phyloP scores from a whole-genome alignment of 2,113 vertebrate genomes.

The Procapra przewalskii region DNA sequence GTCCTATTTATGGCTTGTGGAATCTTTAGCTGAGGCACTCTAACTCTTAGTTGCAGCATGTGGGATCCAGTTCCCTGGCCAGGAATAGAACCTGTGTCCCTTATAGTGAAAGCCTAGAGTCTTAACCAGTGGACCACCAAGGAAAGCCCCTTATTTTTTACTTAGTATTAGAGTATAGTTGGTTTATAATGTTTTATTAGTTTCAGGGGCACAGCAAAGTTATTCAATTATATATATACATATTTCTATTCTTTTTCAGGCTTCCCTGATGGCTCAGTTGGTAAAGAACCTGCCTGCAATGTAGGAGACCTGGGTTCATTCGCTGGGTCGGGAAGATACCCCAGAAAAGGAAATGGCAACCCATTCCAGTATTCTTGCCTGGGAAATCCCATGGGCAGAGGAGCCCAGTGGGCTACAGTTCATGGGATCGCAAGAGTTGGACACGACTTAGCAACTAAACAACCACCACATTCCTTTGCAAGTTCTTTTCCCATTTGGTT shows the following conservation, averaged over 20 bases:
- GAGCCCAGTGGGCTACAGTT: not conserved
- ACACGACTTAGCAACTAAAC: not conserved
- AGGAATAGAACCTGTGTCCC: not conserved
- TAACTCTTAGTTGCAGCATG: not conserved
- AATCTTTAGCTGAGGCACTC: not conserved
- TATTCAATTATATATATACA: not conserved
- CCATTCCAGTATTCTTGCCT: not conserved
- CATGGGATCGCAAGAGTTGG: accelerated
- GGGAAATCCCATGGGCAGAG: not conserved
- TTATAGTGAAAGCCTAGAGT: not conserved
- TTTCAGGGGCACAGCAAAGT: not conserved
- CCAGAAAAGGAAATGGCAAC: not conserved
- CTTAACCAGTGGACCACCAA: not conserved
- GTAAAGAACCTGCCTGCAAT: not conserved
- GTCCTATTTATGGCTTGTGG: not conserved
- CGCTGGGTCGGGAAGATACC: not conserved
- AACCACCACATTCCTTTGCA: not conserved
- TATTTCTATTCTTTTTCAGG: not conserved
- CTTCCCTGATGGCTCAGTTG: not conserved
- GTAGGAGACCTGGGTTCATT: not conserved
- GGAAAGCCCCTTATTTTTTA: not conserved
- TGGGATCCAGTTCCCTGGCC: not conserved
- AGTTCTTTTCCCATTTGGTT: not conserved
- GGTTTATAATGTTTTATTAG: not conserved
- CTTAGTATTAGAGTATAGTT: not conserved